Percentiles rank a stretch among this genome's conserved stretches.
These are phyloP conservation scores for Boloria selene DNA, from an alignment of 2,888 invertebrate genomes.

Conservation along the genomic window DNA sequence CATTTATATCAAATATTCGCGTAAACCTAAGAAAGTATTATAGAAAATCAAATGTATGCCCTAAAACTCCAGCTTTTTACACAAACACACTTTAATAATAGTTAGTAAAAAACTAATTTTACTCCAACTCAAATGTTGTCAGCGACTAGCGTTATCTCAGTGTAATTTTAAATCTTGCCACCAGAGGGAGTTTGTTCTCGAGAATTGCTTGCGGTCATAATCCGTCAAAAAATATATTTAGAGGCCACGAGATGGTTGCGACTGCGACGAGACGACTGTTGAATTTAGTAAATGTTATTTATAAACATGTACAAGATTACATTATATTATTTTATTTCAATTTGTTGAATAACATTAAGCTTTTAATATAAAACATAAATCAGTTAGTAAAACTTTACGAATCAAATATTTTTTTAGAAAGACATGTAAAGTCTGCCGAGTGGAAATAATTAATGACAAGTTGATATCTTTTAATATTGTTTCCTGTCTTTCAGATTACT, in stretches of 20 bases:
- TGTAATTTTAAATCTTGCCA: constrained; percentile 40
- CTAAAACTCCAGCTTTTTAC: constrained; percentile 7
- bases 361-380: too few relatives aligned
- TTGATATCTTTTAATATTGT: too few relatives aligned
- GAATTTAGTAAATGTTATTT: background rate
- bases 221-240: constrained; percentile 31
- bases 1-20: too few relatives aligned
- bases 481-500: too few relatives aligned
- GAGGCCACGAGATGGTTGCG: constrained; percentile 16
- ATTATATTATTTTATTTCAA: too few relatives aligned
- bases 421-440: too few relatives aligned
- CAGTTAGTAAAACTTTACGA: too few relatives aligned
- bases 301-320: too few relatives aligned
- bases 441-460: too few relatives aligned
- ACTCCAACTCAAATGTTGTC: constrained; percentile 28
- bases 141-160: constrained; percentile 28
- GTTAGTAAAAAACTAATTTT: constrained; percentile 29
- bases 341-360: too few relatives aligned
- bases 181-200: constrained; percentile 38
- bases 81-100: constrained; percentile 11
- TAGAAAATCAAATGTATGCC: background rate
- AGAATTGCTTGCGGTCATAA: constrained; percentile 38
- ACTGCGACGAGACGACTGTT: background rate
- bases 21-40: too few relatives aligned
- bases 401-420: too few relatives aligned